Evolutionary conservation across 2,113 vertebrate genomes (phyloP).

Genomic region (Neofelis nebulosa): DNA sequence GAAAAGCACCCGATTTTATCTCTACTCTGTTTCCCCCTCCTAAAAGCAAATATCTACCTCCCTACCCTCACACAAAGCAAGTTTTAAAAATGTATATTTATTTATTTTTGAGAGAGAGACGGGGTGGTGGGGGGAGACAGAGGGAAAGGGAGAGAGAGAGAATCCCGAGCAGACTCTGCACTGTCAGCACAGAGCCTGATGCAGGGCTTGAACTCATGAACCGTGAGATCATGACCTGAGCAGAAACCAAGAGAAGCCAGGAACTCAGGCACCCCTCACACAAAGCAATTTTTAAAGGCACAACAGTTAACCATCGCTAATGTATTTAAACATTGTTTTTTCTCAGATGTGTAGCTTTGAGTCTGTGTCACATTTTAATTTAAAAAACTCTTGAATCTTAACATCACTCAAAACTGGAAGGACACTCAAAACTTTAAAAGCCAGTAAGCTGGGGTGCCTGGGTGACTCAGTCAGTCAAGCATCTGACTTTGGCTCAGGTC

Average conservation of each 20-base stretch:
- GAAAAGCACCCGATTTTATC: slow-evolving; percentile 59
- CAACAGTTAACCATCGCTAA: background rate
- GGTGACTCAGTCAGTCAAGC: background rate
- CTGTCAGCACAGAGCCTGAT: too few species aligned
- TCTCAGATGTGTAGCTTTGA: background rate
- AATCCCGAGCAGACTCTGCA: too few species aligned
- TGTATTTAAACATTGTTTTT: background rate
- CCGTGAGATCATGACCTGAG: too few species aligned
- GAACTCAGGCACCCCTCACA: background rate
- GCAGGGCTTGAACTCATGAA: too few species aligned
- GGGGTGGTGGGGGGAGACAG: too few species aligned
- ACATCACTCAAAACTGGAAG: background rate
- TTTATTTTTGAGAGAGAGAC: too few species aligned
- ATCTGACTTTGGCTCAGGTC: background rate
- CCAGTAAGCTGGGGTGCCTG: background rate
- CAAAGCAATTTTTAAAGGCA: background rate
- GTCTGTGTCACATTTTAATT: background rate
- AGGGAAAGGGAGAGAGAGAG: too few species aligned
- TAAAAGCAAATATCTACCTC: background rate
- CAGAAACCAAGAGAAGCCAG: too few species aligned
- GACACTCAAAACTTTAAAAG: slow-evolving; percentile 31
- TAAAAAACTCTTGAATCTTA: background rate
- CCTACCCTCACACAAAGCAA: background rate
- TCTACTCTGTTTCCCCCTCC: background rate
- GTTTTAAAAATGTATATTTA: background rate